A percentile compares a stretch with the other conserved stretches of the same genome.
Evolutionary conservation across 2,797 vertebrate species (phyloP).

Genomic region (Pseudomugil gertrudae): DNA sequence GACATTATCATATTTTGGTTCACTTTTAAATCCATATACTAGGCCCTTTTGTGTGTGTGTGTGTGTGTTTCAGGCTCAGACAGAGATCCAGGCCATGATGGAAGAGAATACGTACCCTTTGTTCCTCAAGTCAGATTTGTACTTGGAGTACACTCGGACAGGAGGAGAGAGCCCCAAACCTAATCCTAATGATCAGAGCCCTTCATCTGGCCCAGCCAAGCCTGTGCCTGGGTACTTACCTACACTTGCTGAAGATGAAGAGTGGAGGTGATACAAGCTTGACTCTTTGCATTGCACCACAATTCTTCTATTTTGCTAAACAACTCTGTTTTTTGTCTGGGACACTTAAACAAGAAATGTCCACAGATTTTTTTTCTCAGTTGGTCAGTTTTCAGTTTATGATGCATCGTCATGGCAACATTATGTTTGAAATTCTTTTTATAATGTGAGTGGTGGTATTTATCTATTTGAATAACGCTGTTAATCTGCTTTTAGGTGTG

Average conservation of each 20-base stretch:
- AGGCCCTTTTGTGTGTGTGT: slow-evolving; percentile 18
- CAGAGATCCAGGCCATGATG: slow-evolving; percentile 93
- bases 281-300: background rate
- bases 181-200: slow-evolving; percentile 87
- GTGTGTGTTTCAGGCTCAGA: slow-evolving; percentile 86
- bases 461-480: background rate
- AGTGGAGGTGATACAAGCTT: slow-evolving; percentile 85
- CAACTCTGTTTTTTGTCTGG: background rate
- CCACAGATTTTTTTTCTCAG: background rate
- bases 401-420: too few relatives aligned
- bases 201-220: slow-evolving; percentile 71
- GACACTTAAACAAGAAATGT: background rate
- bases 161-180: slow-evolving; percentile 91
- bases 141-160: slow-evolving; percentile 91
- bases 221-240: slow-evolving; percentile 88
- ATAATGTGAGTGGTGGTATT: background rate
- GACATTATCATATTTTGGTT: background rate
- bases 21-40: background rate
- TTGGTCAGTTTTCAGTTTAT: background rate
- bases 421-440: background rate
- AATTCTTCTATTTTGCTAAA: background rate
- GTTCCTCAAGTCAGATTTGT: slow-evolving; percentile 96
- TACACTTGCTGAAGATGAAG: slow-evolving; percentile 91
- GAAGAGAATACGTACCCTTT: slow-evolving; percentile 95
- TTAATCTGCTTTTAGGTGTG: slow-evolving; percentile 57